Evolutionary conservation across 2,797 vertebrate genomes (phyloP).

Genomic region (Rhinoraja longicauda): DNA sequence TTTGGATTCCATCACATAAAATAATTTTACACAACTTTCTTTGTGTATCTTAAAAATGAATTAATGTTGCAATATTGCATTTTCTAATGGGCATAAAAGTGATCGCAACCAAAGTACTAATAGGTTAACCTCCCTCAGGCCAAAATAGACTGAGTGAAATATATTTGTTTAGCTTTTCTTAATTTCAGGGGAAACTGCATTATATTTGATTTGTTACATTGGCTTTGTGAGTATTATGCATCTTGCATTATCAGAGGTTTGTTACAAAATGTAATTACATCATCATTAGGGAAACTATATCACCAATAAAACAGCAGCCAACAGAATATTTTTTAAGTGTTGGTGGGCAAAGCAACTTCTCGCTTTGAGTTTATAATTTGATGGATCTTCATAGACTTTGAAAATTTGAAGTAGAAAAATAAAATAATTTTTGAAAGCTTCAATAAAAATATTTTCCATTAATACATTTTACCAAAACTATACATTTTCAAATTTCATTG

Average conservation of each 20-base stretch:
- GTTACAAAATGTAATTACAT: conserved; percentile 32
- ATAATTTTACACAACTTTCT: neutral
- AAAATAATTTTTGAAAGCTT: neutral
- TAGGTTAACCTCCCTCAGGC: neutral
- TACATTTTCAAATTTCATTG: conserved; percentile 10
- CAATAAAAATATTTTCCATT: neutral
- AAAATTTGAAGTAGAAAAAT: neutral
- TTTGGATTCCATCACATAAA: neutral
- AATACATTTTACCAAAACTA: neutral
- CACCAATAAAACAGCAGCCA: neutral
- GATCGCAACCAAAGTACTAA: neutral
- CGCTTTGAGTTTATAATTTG: neutral
- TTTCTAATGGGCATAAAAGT: neutral
- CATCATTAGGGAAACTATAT: neutral
- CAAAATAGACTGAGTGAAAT: neutral
- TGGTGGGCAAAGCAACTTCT: neutral
- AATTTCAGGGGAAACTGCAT: neutral
- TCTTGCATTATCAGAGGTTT: conserved; percentile 21
- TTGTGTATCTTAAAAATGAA: neutral
- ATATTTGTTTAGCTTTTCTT: neutral
- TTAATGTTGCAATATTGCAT: neutral
- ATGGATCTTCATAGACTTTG: conserved; percentile 9
- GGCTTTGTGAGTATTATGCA: neutral
- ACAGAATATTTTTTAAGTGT: neutral
- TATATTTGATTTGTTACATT: neutral